Evolutionary conservation across 2,113 vertebrate species (phyloP).

Genomic region (Rafetus swinhoei): DNA sequence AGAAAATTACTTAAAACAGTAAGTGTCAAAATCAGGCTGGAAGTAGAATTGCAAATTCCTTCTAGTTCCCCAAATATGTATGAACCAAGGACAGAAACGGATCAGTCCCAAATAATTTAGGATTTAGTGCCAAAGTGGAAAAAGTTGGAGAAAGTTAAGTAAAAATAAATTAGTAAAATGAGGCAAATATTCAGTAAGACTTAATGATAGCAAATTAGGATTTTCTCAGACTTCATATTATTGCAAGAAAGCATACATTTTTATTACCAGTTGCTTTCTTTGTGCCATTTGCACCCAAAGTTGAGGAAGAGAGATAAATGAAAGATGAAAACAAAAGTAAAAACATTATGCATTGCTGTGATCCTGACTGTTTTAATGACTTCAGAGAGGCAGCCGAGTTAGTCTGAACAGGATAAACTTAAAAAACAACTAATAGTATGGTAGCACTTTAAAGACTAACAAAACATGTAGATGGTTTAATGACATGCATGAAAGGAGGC

Average conservation of each 20-base stretch:
- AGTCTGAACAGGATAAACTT: too few relatives aligned
- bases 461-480: not conserved
- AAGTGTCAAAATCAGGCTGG: not conserved
- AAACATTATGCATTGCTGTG: not conserved
- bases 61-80: not conserved
- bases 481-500: not conserved
- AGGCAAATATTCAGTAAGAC: not conserved
- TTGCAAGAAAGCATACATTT: not conserved
- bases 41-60: not conserved
- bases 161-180: not conserved
- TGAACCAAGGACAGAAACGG: not conserved
- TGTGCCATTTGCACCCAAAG: not conserved
- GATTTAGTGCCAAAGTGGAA: not conserved
- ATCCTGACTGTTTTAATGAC: not conserved
- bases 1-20: not conserved
- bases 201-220: not conserved
- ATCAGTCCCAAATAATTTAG: rapidly evolving
- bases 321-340: not conserved
- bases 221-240: not conserved
- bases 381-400: too few relatives aligned
- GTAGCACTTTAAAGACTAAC: too few relatives aligned
- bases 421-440: too few relatives aligned
- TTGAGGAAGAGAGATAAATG: not conserved
- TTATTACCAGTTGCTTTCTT: not conserved
- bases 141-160: not conserved